phyloP scores from a whole-genome alignment of 2,113 vertebrate genomes.

The Myxocyprinus asiaticus region DNA sequence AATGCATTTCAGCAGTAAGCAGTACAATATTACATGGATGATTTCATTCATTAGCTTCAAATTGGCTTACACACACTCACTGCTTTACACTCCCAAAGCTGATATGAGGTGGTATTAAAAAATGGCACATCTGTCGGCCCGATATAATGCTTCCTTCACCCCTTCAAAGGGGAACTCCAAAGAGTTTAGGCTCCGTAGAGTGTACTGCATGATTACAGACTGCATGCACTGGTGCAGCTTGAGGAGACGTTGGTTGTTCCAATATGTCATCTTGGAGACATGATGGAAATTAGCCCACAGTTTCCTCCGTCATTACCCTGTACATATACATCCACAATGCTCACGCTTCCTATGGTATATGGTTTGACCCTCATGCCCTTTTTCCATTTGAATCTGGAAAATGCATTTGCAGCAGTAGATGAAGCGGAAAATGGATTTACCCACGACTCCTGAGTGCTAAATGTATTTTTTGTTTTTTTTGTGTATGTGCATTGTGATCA shows the following conservation, averaged over 20 bases:
- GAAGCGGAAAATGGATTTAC: conserved; percentile 66
- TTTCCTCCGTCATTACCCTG: conserved; percentile 55
- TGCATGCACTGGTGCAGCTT: not conserved
- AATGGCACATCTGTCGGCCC: conserved; percentile 42
- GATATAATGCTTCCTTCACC: conserved; percentile 43
- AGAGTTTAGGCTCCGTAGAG: conserved; percentile 11
- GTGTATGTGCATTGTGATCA: conserved; percentile 33
- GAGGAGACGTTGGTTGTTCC: conserved; percentile 1
- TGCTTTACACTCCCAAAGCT: conserved; percentile 25
- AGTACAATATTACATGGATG: conserved; percentile 43
- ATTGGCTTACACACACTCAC: conserved; percentile 39
- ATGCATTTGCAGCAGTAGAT: conserved; percentile 62
- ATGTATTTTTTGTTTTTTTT: conserved; percentile 39
- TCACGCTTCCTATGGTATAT: conserved; percentile 21
- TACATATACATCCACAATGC: conserved; percentile 58
- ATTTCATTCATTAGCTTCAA: conserved; percentile 42
- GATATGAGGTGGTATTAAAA: conserved; percentile 35
- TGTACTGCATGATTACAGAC: conserved; percentile 23
- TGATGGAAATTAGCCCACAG: conserved; percentile 49
- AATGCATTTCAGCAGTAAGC: conserved; percentile 39
- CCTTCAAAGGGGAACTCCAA: conserved; percentile 38
- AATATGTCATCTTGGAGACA: conserved; percentile 57
- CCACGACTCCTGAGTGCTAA: conserved; percentile 7
- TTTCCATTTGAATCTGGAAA: conserved; percentile 59
- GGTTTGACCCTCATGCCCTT: conserved; percentile 31